These are phyloP conservation scores for Myotis vivesi DNA, from an alignment of 2,797 vertebrate species.

Conservation along the genomic window DNA sequence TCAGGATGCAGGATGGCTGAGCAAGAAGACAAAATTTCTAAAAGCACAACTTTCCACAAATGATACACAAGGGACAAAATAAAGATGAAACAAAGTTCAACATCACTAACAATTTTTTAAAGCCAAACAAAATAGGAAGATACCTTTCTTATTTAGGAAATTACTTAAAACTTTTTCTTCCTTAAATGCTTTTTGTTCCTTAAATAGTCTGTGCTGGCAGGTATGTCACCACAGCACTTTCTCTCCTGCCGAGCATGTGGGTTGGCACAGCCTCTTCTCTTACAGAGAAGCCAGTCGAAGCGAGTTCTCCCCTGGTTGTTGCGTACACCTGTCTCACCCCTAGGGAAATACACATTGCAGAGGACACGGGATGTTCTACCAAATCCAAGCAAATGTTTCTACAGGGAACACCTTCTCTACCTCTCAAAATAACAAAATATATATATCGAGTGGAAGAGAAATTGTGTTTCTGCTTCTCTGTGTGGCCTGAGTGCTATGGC, in stretches of 20 bases:
- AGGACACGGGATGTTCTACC: not conserved
- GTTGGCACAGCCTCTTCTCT: not conserved
- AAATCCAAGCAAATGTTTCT: not conserved
- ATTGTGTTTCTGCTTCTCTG: not conserved
- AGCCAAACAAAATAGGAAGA: not conserved
- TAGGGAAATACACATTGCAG: not conserved
- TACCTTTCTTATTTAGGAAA: not conserved
- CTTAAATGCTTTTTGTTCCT: not conserved
- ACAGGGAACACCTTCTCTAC: not conserved
- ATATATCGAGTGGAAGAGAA: not conserved
- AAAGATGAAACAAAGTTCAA: not conserved
- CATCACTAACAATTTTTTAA: not conserved
- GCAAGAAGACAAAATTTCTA: not conserved
- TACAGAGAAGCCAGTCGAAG: not conserved
- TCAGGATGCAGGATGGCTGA: not conserved
- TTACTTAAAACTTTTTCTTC: not conserved
- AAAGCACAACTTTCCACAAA: not conserved
- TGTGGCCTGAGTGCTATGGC: not conserved
- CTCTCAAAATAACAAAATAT: not conserved
- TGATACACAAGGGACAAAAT: not conserved
- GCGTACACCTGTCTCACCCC: not conserved
- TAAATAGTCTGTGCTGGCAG: not conserved
- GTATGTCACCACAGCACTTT: not conserved
- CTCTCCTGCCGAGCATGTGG: not conserved
- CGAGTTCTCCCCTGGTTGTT: not conserved